Percentiles rank a stretch among this genome's conserved stretches.
Evolutionary conservation across 2,797 vertebrate species (phyloP).

Genomic region (Chloroceryle inda): DNA sequence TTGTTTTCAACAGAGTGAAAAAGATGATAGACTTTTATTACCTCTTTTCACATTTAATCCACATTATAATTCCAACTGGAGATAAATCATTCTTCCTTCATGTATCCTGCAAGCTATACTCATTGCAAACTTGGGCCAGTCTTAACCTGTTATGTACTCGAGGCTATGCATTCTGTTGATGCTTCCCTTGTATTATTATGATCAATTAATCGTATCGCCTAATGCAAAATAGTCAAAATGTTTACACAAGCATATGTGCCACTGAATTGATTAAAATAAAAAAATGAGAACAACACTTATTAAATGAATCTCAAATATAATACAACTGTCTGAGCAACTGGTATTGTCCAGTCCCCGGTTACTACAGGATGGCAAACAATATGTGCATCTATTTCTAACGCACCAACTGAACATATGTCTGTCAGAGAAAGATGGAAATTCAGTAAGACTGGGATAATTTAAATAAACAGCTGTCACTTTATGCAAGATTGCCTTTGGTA

Average conservation of each 20-base stretch:
- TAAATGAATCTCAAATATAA: conserved; percentile 26
- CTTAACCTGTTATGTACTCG: not conserved
- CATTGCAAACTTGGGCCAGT: not conserved
- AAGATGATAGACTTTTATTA: not conserved
- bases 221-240: conserved; percentile 12
- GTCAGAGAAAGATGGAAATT: conserved; percentile 70
- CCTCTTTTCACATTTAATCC: not conserved
- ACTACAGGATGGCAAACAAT: conserved; percentile 71
- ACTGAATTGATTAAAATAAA: conserved; percentile 7
- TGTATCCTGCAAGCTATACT: not conserved
- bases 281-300: not conserved
- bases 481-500: conserved; percentile 73
- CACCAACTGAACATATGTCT: conserved; percentile 74
- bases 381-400: conserved; percentile 71
- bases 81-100: not conserved
- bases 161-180: not conserved
- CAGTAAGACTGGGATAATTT: conserved; percentile 70
- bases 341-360: conserved; percentile 53
- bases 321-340: conserved; percentile 63
- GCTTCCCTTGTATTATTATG: not conserved
- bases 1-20: not conserved
- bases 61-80: not conserved
- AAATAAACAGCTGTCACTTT: conserved; percentile 81
- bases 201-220: not conserved
- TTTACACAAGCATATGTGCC: conserved; percentile 39